These are phyloP conservation scores for Crioceris asparagi DNA, from an alignment of 2,888 invertebrate genomes.

Conservation along the genomic window DNA sequence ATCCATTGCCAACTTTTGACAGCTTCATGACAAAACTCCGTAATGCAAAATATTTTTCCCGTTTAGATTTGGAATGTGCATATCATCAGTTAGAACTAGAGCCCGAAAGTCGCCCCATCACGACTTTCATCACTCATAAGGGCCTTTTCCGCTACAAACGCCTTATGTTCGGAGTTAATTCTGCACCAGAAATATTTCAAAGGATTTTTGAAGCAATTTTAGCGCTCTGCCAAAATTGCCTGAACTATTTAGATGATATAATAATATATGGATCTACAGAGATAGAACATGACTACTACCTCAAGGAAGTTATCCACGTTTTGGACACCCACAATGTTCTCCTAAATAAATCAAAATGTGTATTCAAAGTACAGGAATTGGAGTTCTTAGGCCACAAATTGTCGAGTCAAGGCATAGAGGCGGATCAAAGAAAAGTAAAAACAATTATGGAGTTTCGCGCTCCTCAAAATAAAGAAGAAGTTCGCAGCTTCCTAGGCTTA, in stretches of 20 bases:
- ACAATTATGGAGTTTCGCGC: constrained; percentile 14
- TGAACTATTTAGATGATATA: constrained; percentile 25
- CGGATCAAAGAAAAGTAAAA: constrained; percentile 14
- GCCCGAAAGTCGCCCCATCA: constrained; percentile 13
- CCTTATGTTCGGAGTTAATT: constrained; percentile 31
- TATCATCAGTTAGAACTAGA: constrained; percentile 25
- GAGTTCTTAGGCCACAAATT: constrained; percentile 21
- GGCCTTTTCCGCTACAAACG: constrained; percentile 27
- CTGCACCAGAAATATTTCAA: constrained; percentile 26
- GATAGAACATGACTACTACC: constrained; percentile 17
- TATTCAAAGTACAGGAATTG: constrained; percentile 11
- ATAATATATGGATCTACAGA: constrained; percentile 23
- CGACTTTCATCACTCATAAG: constrained; percentile 19
- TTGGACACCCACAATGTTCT: constrained; percentile 12
- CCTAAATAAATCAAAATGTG: constrained; percentile 14
- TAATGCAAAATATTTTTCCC: constrained; percentile 23
- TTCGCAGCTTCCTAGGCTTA: constrained; percentile 18
- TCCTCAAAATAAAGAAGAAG: constrained; percentile 20
- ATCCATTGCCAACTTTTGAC: constrained; percentile 23
- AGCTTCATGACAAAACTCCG: constrained; percentile 19
- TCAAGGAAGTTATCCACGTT: constrained; percentile 9
- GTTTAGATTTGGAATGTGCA: constrained; percentile 19
- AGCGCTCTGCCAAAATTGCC: constrained; percentile 20
- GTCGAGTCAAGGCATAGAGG: constrained; percentile 25
- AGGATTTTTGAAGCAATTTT: constrained; percentile 24